Evolutionary conservation across 64 coral and sea anemone genomes (phyloP), one percentile per base, ranked within the genome.

Genomic region (Actinia tenebrosa): DNA sequence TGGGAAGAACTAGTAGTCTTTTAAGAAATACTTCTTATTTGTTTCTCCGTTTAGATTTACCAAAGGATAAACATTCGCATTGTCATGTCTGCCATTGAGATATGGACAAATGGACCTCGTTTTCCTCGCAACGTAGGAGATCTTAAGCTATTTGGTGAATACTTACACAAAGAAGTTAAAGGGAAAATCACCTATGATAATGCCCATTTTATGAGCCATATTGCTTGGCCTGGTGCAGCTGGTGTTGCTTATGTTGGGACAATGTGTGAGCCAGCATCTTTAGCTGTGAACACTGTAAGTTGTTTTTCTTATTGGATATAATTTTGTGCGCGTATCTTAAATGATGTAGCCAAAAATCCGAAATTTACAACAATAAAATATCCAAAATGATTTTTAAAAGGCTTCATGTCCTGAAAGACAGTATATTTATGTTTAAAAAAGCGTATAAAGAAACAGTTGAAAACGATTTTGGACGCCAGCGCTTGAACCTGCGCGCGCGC

Each of bases 101-200:
- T 95, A 14, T 95, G 93, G 93, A 86, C 87, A 19, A 92, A 91
- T 59, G 93, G 93, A 11, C 89, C 91, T 50, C 89, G 83, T 42
- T 71, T 53, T 5, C 50, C 52, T 3, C 75, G 90, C 23, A 0
- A 85, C 25, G 59, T 61, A 16, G 2, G 47, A 60, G 93, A 92
- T 11, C 90, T 95, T 11, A 7, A 23, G 3, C 7, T 3, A 15
- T 95, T 95, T 75, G 64, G 44, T 2, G 43, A 16, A 3, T 95
- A 95, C 85, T 77, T 82, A 61, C 75, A 89, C 6, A 52, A 77
- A 55, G 14, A 89, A 18, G n/a, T 95, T 13, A 47, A 7, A 15
- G 6, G 56, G 13, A 95, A 87, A 60, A 79, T 95, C 60, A 62
- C 61, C 22, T 87, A 89, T 44, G 93, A 95, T 45, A 95, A 92